Conservation (phyloP, 2,113 vertebrate genomes). For the Chlamydotis undulata region DNA sequence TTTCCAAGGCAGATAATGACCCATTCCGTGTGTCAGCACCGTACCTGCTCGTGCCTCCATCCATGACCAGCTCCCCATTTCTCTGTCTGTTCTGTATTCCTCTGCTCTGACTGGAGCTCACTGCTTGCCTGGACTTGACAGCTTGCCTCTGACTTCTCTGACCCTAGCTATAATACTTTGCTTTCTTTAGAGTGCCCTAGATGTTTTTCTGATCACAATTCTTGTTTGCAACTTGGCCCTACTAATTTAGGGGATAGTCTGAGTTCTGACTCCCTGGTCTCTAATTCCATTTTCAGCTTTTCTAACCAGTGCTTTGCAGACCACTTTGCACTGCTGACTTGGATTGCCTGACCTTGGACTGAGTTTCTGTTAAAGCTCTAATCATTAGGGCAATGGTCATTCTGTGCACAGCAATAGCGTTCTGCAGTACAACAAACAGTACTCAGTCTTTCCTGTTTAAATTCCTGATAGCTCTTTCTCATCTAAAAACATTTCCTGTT, state of each 20-base stretch:
- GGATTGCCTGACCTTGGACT: background rate
- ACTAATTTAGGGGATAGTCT: background rate
- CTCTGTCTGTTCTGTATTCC: accelerated
- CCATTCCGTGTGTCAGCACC: background rate
- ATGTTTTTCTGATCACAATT: background rate
- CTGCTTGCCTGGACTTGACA: background rate
- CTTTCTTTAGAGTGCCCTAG: background rate
- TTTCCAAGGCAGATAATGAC: background rate
- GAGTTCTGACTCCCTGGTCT: background rate
- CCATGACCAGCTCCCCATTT: accelerated
- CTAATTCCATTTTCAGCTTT: background rate
- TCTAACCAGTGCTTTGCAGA: background rate
- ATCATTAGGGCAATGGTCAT: background rate
- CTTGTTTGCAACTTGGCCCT: background rate
- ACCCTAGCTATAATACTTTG: background rate
- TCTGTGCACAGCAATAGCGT: background rate
- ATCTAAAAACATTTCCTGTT: constrained; percentile 56
- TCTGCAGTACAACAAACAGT: constrained; percentile 10
- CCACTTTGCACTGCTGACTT: background rate
- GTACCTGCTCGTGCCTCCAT: accelerated
- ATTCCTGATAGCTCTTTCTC: constrained; percentile 35
- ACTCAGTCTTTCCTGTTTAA: constrained; percentile 58
- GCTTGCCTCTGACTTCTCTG: background rate
- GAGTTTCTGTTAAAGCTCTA: background rate
- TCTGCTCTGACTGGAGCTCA: background rate